These are phyloP conservation scores for Drosophila peninsularis DNA, from an alignment of 2,888 invertebrate genomes.

Conservation along the genomic window DNA sequence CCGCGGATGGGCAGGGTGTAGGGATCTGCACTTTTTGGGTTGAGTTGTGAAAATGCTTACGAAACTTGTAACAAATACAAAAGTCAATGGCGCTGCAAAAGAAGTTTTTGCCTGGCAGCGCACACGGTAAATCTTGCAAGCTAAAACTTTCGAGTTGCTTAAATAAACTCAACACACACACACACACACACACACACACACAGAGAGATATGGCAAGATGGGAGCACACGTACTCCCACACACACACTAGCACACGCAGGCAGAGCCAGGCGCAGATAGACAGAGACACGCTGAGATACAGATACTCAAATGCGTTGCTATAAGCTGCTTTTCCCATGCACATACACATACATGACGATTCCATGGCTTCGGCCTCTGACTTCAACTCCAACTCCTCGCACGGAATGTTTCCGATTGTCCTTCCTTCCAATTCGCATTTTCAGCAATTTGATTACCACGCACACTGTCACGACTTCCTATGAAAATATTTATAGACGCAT, in stretches of 20 bases:
- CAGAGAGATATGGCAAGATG: slow-evolving; percentile 20
- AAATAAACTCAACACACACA: slow-evolving; percentile 70
- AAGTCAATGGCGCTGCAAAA: slow-evolving; percentile 79
- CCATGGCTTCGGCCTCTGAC: slow-evolving; percentile 46
- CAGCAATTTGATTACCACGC: slow-evolving; percentile 73
- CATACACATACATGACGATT: slow-evolving; percentile 52
- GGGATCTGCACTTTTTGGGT: slow-evolving; percentile 46
- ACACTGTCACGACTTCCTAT: slow-evolving; percentile 40
- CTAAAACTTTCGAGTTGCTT: slow-evolving; percentile 80
- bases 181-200: slow-evolving; percentile 40
- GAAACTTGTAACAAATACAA: slow-evolving; percentile 74
- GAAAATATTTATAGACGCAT: background rate
- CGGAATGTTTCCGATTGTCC: slow-evolving; percentile 58
- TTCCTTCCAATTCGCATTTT: slow-evolving; percentile 57
- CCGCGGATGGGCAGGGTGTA: background rate
- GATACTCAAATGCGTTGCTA: slow-evolving; percentile 52
- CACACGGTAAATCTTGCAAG: slow-evolving; percentile 77
- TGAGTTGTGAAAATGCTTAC: slow-evolving; percentile 62
- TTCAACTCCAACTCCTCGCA: slow-evolving; percentile 42
- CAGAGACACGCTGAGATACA: slow-evolving; percentile 39
- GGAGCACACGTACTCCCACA: slow-evolving; percentile 10
- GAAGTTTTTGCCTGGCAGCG: slow-evolving; percentile 76
- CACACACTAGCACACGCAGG: slow-evolving; percentile 20
- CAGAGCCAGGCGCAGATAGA: slow-evolving; percentile 20
- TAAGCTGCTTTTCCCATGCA: slow-evolving; percentile 76